Evolutionary conservation across 2,113 vertebrate genomes (phyloP).

Genomic region (Paramisgurnus dabryanus): DNA sequence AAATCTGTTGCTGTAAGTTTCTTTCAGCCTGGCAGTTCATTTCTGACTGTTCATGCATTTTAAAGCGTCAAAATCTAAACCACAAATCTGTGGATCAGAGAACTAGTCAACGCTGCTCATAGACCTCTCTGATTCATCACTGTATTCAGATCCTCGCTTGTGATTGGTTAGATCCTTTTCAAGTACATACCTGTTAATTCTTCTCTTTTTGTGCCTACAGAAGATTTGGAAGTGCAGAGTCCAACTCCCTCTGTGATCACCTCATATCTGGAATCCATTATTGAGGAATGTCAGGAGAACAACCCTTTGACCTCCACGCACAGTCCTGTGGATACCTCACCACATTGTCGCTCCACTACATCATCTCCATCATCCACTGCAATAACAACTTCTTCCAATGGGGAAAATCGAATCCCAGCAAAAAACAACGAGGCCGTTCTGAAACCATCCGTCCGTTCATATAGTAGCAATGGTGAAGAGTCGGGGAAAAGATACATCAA

Average conservation of each 20-base stretch:
- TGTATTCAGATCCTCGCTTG: too few relatives aligned
- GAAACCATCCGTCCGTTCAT: constrained; percentile 16
- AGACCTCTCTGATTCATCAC: too few relatives aligned
- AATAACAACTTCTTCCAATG: constrained; percentile 50
- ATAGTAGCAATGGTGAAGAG: neutral
- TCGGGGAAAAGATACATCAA: constrained; percentile 7
- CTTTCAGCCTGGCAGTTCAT: too few relatives aligned
- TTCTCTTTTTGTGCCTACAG: constrained; percentile 64
- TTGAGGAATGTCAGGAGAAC: constrained; percentile 76
- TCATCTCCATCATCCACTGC: constrained; percentile 51
- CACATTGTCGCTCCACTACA: constrained; percentile 36
- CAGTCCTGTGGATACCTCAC: constrained; percentile 50
- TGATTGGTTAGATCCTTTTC: neutral
- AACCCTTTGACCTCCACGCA: constrained; percentile 52
- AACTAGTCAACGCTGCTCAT: too few relatives aligned
- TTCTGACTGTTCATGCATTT: too few relatives aligned
- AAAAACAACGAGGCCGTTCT: constrained; percentile 36
- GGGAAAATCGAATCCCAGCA: constrained; percentile 34
- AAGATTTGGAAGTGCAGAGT: constrained; percentile 71
- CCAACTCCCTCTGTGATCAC: constrained; percentile 74
- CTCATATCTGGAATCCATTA: constrained; percentile 75
- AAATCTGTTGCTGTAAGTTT: too few relatives aligned
- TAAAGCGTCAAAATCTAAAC: too few relatives aligned
- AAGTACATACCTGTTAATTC: neutral
- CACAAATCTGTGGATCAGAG: too few relatives aligned